These are phyloP conservation scores for Dufourea novaeangliae DNA, from an alignment of 1,140 invertebrate genomes.

Conservation along the genomic window DNA sequence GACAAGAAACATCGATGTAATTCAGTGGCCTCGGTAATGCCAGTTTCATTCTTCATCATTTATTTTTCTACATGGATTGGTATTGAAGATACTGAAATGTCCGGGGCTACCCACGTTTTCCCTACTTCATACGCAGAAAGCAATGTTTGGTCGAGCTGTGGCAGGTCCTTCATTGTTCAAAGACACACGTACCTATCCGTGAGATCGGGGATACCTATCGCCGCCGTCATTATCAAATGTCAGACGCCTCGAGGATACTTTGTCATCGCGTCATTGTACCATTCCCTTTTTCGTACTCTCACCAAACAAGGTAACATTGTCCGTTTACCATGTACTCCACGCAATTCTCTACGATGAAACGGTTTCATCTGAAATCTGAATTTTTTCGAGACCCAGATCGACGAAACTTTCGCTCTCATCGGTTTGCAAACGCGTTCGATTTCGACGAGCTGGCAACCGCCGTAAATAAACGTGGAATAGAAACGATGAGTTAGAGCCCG, in stretches of 20 bases:
- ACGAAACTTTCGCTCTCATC: constrained; percentile 12
- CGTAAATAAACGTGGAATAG: constrained; percentile 39
- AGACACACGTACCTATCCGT: background rate
- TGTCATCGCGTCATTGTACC: background rate
- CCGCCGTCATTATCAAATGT: constrained; percentile 39
- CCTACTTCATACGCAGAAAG: background rate
- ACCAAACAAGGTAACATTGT: background rate
- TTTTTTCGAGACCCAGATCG: too few species aligned
- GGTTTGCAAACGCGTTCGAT: background rate
- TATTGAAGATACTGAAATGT: too few species aligned
- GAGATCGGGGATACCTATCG: background rate
- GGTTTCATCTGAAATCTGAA: too few species aligned
- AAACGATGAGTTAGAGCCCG: constrained; percentile 15
- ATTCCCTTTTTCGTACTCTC: background rate
- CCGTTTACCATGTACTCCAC: too few species aligned
- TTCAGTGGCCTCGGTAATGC: too few species aligned
- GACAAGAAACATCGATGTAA: too few species aligned
- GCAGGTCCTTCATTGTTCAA: background rate
- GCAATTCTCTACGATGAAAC: too few species aligned
- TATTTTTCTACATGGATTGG: too few species aligned
- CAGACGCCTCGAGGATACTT: constrained; percentile 12
- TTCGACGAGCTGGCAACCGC: constrained; percentile 10
- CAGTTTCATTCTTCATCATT: too few species aligned
- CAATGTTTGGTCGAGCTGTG: too few species aligned
- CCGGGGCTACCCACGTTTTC: background rate